Conservation (phyloP, 2,797 vertebrate species). For the Helarctos malayanus region DNA sequence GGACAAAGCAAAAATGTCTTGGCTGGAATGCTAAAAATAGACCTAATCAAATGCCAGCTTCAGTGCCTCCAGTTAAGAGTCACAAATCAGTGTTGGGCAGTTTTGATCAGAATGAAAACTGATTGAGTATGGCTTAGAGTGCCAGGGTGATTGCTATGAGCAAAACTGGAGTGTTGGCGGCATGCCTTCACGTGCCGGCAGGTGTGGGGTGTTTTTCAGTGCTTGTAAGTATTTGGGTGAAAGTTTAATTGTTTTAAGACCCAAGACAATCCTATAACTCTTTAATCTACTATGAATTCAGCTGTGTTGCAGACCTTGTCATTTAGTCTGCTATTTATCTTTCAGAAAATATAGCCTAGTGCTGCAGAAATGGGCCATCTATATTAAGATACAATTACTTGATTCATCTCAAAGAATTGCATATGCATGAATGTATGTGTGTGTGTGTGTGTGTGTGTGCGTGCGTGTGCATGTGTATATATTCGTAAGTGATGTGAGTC, state of each 20-base stretch:
- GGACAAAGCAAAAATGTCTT: not conserved
- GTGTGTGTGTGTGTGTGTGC: not conserved
- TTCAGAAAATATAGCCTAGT: not conserved
- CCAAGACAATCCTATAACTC: not conserved
- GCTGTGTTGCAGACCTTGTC: not conserved
- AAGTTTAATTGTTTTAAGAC: constrained; percentile 13
- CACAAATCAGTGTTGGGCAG: not conserved
- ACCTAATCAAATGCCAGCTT: not conserved
- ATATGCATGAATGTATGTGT: not conserved
- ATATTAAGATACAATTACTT: constrained; percentile 29
- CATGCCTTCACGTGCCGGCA: not conserved
- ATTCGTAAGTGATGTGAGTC: not conserved
- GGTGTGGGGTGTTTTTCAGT: not conserved
- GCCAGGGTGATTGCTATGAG: not conserved
- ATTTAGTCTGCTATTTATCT: constrained; percentile 25
- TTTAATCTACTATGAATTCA: not conserved
- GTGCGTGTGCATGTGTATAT: too few species aligned
- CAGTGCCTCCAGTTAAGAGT: not conserved
- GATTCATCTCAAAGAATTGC: constrained; percentile 40
- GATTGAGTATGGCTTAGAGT: not conserved
- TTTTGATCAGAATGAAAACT: not conserved
- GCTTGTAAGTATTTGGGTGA: not conserved
- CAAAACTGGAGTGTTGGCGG: not conserved
- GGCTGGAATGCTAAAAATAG: not conserved
- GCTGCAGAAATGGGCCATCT: not conserved